phyloP scores from a whole-genome alignment of 2,113 vertebrate species.

The Grammomys surdaster region DNA sequence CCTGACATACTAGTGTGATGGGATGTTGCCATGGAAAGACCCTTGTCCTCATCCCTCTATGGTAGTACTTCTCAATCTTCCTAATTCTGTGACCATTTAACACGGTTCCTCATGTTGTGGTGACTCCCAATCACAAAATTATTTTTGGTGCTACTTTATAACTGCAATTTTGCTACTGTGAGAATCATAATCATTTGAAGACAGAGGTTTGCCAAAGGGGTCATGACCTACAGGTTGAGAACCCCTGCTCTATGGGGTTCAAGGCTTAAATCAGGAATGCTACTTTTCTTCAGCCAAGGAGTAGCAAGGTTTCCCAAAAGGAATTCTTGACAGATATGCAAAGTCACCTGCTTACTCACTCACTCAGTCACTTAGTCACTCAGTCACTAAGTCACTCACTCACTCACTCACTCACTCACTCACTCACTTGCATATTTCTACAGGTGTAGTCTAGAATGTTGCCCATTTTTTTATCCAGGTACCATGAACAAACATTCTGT shows the following conservation, averaged over 20 bases:
- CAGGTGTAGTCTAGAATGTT: background rate
- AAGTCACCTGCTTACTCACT: background rate
- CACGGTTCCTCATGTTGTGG: background rate
- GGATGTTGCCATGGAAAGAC: conserved; percentile 19
- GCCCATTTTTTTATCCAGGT: background rate
- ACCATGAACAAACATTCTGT: background rate
- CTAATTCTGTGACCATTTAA: background rate
- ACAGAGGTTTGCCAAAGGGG: background rate
- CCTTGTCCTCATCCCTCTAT: background rate
- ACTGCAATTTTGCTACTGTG: background rate
- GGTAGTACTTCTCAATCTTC: too few species aligned
- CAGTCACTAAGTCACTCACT: background rate
- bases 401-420: background rate
- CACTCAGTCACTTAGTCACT: background rate
- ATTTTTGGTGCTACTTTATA: background rate
- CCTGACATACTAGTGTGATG: background rate
- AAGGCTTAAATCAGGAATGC: background rate
- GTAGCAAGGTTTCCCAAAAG: background rate
- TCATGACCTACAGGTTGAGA: background rate
- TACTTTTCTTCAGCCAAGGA: background rate
- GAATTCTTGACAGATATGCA: background rate
- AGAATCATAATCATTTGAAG: background rate
- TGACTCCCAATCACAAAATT: background rate
- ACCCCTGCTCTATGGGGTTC: background rate
- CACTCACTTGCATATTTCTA: background rate